Conservation (phyloP, 2,888 invertebrate species). For the Cecidostiba fungosa region DNA sequence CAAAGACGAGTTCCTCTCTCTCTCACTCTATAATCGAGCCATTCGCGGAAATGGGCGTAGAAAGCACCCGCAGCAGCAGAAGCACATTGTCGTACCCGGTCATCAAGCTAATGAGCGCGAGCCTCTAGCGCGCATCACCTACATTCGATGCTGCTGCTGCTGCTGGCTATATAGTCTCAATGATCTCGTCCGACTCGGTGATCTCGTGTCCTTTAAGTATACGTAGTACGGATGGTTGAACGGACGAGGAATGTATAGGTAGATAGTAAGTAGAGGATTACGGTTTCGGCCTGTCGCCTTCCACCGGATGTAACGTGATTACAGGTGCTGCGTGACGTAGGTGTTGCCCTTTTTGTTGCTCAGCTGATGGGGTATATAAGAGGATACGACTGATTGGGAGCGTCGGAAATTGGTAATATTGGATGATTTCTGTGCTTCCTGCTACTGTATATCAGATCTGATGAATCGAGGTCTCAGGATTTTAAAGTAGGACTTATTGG, state of each 20-base stretch:
- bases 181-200: neutral
- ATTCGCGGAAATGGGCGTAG: slow-evolving; percentile 66
- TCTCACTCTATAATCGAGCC: slow-evolving; percentile 37
- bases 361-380: neutral
- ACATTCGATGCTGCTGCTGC: slow-evolving; percentile 1
- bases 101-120: slow-evolving; percentile 68
- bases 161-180: neutral
- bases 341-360: slow-evolving; percentile 1
- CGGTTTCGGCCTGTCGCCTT: neutral
- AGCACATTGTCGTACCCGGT: slow-evolving; percentile 55
- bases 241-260: neutral
- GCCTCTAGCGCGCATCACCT: slow-evolving; percentile 16
- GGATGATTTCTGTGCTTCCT: neutral
- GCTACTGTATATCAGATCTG: neutral
- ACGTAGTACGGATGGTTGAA: neutral
- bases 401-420: slow-evolving; percentile 4
- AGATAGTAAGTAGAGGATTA: neutral
- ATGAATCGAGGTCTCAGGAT: neutral
- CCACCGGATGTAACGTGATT: neutral
- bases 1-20: neutral
- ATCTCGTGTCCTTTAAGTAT: slow-evolving; percentile 20
- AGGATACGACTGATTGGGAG: neutral
- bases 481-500: neutral
- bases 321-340: neutral
- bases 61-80: slow-evolving; percentile 50